Percentiles rank a stretch among this genome's conserved stretches.
phyloP scores from a whole-genome alignment of 2,113 vertebrate species.

The Otolemur garnettii region DNA sequence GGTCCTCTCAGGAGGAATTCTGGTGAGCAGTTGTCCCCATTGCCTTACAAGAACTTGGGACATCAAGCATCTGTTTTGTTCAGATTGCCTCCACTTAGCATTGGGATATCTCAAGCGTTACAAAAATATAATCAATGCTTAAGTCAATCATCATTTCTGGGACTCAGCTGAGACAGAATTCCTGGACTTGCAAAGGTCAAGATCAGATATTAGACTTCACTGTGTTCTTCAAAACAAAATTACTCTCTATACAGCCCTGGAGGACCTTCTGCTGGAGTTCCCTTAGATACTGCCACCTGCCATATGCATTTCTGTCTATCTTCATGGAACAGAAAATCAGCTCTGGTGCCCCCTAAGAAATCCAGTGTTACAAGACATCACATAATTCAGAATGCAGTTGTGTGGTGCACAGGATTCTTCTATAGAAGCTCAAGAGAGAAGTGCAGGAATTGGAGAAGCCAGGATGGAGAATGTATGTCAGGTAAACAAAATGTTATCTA shows the following conservation, averaged over 20 bases:
- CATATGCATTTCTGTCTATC: not conserved
- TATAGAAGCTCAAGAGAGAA: not conserved
- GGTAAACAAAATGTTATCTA: not conserved
- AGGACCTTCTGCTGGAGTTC: not conserved
- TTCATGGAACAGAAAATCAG: not conserved
- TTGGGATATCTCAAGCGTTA: not conserved
- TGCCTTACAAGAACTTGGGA: not conserved
- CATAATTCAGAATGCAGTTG: not conserved
- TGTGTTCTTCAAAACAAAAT: not conserved
- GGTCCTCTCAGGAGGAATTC: not conserved
- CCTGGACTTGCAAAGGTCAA: not conserved
- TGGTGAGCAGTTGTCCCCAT: not conserved
- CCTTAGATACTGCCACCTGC: not conserved
- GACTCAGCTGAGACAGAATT: not conserved
- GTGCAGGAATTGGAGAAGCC: not conserved
- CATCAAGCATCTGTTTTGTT: not conserved
- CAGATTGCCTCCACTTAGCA: not conserved
- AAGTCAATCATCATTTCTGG: not conserved
- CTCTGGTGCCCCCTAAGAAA: too few relatives aligned
- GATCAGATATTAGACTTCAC: not conserved
- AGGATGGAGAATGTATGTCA: rapidly evolving
- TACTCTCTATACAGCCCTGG: not conserved
- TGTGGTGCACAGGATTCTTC: not conserved
- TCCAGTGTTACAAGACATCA: rapidly evolving
- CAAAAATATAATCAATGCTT: not conserved